A percentile compares a stretch with the other conserved stretches of the same genome.
phyloP scores from a whole-genome alignment of 2,113 vertebrate species.

The Leucopsar rothschildi region DNA sequence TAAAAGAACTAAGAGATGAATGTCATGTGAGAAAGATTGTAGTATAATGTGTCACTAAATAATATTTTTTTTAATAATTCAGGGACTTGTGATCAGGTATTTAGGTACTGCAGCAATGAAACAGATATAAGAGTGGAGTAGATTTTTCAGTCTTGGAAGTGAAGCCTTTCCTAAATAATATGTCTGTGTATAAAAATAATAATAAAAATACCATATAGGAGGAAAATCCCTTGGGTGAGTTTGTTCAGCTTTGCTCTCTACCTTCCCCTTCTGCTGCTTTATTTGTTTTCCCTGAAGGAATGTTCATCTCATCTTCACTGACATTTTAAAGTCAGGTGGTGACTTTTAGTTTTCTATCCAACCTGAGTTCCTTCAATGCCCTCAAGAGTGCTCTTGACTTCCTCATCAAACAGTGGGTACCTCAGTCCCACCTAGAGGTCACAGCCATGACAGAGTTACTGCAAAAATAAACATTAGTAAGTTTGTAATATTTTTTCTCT shows the following conservation, averaged over 20 bases:
- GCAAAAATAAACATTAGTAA: background rate
- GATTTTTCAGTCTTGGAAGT: background rate
- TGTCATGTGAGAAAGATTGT: background rate
- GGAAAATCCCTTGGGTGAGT: background rate
- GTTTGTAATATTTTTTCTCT: background rate
- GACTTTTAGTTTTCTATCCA: conserved; percentile 4
- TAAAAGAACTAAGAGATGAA: background rate
- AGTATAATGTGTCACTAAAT: background rate
- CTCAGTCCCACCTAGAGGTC: background rate
- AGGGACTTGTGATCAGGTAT: background rate
- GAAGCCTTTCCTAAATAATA: background rate
- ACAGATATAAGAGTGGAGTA: background rate
- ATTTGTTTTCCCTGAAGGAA: conserved; percentile 3
- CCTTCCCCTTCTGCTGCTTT: background rate
- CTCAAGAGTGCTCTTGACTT: background rate
- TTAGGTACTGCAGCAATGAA: background rate
- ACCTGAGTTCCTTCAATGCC: background rate
- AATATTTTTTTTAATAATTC: background rate
- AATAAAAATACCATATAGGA: background rate
- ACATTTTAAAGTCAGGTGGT: conserved; percentile 30
- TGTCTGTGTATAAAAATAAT: background rate
- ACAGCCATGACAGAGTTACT: background rate
- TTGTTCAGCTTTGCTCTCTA: background rate
- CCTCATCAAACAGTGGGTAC: background rate
- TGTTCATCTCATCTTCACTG: background rate